Percentiles rank a stretch among this genome's conserved stretches.
Conservation (phyloP, 92 coral and sea anemone genomes). For the Actinernus sp. region DNA sequence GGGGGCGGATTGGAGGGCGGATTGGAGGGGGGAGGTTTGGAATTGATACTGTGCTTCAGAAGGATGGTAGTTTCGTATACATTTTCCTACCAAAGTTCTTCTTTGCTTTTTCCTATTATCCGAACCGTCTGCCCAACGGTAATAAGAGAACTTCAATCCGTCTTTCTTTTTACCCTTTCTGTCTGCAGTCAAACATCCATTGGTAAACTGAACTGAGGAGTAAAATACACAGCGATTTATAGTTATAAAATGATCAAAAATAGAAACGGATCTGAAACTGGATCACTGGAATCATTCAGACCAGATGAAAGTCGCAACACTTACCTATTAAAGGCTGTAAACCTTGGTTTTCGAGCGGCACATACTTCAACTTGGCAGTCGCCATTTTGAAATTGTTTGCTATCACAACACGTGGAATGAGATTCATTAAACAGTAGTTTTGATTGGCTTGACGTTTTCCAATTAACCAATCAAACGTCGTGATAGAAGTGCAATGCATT, state of each 20-base stretch:
- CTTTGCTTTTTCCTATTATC: constrained; percentile 74
- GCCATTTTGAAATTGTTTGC: constrained; percentile 60
- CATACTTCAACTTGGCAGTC: constrained; percentile 70
- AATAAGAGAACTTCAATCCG: constrained; percentile 58
- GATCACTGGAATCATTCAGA: not conserved
- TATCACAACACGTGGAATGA: constrained; percentile 6
- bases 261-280: no score
- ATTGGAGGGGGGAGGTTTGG: no score
- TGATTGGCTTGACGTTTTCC: constrained; percentile 39
- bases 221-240: not conserved
- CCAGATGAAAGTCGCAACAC: not conserved
- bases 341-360: constrained; percentile 26
- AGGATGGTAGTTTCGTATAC: no score
- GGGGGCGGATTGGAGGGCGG: no score
- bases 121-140: constrained; percentile 64
- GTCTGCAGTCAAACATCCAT: constrained; percentile 55
- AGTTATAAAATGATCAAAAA: not conserved
- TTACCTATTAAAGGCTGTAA: constrained; percentile 63
- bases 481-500: not conserved
- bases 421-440: not conserved
- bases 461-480: constrained; percentile 59
- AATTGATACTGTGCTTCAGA: no score
- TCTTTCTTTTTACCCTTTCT: constrained; percentile 44
- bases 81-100: constrained; percentile 69
- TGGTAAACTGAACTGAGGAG: constrained; percentile 75